Evolutionary conservation across 2,888 invertebrate genomes (phyloP).

Genomic region (Molorchus minor): DNA sequence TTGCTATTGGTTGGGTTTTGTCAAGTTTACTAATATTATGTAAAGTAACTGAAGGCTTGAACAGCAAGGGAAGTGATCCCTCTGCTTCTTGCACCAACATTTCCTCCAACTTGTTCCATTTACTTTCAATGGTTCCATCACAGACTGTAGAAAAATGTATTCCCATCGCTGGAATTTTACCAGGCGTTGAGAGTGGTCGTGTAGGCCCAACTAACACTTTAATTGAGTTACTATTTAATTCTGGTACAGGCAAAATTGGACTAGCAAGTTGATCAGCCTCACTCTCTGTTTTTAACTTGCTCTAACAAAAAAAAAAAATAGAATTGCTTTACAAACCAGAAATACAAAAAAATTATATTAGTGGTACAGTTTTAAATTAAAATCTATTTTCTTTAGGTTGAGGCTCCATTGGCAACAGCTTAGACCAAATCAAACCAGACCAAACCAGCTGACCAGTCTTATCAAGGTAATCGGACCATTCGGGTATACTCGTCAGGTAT

Average conservation of each 20-base stretch:
- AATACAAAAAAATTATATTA: too few species aligned
- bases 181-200: conserved; percentile 66
- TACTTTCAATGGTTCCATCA: conserved; percentile 51
- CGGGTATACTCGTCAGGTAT: too few species aligned
- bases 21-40: conserved; percentile 75
- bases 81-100: conserved; percentile 76
- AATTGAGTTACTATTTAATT: conserved; percentile 73
- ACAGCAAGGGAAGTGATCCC: conserved; percentile 76
- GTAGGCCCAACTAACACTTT: conserved; percentile 75
- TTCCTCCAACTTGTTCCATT: conserved; percentile 82
- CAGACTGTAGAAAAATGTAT: conserved; percentile 58
- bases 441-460: too few species aligned
- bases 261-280: conserved; percentile 49
- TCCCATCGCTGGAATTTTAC: conserved; percentile 67
- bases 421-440: conserved; percentile 3
- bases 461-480: too few species aligned
- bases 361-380: too few species aligned
- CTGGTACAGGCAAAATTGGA: conserved; percentile 76
- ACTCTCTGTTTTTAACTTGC: conserved; percentile 60
- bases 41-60: conserved; percentile 80
- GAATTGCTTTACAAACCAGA: too few species aligned
- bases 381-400: too few species aligned
- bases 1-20: conserved; percentile 72
- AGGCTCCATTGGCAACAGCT: too few species aligned
- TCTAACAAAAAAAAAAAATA: conserved; percentile 48